These are phyloP conservation scores for Trachemys scripta DNA, from an alignment of 2,113 vertebrate species.

Conservation along the genomic window DNA sequence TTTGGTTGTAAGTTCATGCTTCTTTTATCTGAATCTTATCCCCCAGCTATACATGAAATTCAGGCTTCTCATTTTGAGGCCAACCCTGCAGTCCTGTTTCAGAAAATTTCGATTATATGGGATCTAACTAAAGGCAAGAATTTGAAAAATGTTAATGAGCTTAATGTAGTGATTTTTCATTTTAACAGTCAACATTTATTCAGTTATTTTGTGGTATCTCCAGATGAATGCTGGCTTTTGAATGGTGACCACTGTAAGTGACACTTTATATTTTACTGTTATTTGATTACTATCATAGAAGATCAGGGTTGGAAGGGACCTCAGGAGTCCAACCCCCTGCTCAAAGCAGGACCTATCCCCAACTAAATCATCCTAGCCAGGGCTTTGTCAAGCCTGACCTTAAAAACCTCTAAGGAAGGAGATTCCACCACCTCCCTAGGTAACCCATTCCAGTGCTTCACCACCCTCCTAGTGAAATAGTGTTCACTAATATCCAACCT, in stretches of 20 bases:
- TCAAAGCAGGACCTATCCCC: no score
- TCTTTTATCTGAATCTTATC: conserved; percentile 25
- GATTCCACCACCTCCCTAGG: no score
- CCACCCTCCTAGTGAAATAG: no score
- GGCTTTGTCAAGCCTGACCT: no score
- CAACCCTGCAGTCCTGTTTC: not conserved
- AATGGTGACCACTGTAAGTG: not conserved
- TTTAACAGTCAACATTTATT: not conserved
- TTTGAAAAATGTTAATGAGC: conserved; percentile 6
- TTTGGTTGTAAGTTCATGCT: conserved; percentile 43
- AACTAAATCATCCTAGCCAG: no score
- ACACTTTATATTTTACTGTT: not conserved
- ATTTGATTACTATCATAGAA: no score
- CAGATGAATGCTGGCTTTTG: not conserved
- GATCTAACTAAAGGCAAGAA: not conserved
- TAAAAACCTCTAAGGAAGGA: no score
- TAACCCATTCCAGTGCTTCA: no score
- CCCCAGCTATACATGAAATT: not conserved
- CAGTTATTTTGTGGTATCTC: not conserved
- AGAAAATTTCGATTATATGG: conserved; percentile 32
- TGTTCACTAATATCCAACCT: no score
- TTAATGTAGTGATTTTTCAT: not conserved
- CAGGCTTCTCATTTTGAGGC: conserved; percentile 32
- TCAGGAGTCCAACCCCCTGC: no score
- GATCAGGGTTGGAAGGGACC: no score